Evolutionary conservation across 2,113 vertebrate genomes (phyloP).

Genomic region (Drymodes brunneopygia): DNA sequence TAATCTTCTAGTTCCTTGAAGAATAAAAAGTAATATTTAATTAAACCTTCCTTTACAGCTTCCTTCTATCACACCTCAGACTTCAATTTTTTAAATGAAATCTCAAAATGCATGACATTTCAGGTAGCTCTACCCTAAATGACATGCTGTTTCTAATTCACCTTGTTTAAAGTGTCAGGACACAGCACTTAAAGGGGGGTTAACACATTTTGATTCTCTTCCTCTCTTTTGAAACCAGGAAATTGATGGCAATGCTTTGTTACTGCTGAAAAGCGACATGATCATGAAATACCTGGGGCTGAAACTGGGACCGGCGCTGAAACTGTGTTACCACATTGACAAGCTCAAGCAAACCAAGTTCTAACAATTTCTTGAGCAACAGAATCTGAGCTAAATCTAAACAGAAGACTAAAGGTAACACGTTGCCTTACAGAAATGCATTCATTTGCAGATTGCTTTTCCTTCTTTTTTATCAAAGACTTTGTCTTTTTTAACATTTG

Average conservation of each 20-base stretch:
- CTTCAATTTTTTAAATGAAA: background rate
- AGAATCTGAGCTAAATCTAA: background rate
- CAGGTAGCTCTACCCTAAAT: background rate
- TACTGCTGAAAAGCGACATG: conserved; percentile 95
- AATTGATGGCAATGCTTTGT: conserved; percentile 91
- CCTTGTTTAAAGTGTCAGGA: background rate
- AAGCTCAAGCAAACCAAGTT: conserved; percentile 90
- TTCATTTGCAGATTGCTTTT: conserved; percentile 6
- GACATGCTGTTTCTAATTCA: background rate
- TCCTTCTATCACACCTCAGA: background rate
- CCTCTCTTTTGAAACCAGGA: conserved; percentile 76
- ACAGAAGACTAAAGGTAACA: conserved; percentile 31
- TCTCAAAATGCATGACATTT: background rate
- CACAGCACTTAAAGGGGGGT: background rate
- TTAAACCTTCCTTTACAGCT: background rate
- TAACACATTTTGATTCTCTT: background rate
- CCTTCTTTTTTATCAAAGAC: conserved; percentile 51
- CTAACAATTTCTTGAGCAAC: conserved; percentile 65
- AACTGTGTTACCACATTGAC: conserved; percentile 97
- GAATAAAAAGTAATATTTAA: background rate
- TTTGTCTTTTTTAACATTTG: conserved; percentile 46
- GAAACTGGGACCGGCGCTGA: conserved; percentile 92
- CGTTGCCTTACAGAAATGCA: conserved; percentile 66
- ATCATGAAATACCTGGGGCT: conserved; percentile 98
- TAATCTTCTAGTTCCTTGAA: background rate